phyloP scores from a whole-genome alignment of 2,113 vertebrate genomes.

The Mohoua ochrocephala region DNA sequence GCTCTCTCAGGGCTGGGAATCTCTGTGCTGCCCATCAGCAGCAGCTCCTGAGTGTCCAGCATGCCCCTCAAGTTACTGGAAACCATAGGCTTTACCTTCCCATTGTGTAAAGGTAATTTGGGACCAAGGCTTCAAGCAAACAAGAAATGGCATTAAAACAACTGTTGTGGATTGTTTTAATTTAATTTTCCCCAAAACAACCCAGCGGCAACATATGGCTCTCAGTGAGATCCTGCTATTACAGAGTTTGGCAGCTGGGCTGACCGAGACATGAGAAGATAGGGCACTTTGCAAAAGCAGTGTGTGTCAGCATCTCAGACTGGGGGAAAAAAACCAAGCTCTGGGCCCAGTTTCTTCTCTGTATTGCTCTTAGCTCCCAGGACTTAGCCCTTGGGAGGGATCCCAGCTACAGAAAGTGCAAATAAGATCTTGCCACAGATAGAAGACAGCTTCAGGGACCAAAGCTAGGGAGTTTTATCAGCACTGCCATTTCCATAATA shows the following conservation, averaged over 20 bases:
- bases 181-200: neutral
- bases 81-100: neutral
- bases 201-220: neutral
- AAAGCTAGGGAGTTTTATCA: neutral
- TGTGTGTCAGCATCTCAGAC: neutral
- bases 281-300: neutral
- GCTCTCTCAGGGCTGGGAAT: neutral
- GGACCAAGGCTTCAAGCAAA: neutral
- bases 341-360: neutral
- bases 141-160: constrained; percentile 10
- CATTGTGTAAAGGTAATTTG: neutral
- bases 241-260: neutral
- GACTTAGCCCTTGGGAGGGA: neutral
- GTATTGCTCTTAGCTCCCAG: neutral
- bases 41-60: neutral
- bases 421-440: neutral
- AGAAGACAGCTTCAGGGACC: neutral
- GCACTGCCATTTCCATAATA: neutral
- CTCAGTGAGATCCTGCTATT: neutral
- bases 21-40: neutral
- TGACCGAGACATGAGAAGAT: neutral
- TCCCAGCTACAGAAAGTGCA: neutral
- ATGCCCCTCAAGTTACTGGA: neutral
- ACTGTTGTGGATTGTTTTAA: neutral
- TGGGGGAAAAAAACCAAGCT: neutral